phyloP scores from a whole-genome alignment of 2,888 invertebrate species.

The Lepidocyrtoides sp. region DNA sequence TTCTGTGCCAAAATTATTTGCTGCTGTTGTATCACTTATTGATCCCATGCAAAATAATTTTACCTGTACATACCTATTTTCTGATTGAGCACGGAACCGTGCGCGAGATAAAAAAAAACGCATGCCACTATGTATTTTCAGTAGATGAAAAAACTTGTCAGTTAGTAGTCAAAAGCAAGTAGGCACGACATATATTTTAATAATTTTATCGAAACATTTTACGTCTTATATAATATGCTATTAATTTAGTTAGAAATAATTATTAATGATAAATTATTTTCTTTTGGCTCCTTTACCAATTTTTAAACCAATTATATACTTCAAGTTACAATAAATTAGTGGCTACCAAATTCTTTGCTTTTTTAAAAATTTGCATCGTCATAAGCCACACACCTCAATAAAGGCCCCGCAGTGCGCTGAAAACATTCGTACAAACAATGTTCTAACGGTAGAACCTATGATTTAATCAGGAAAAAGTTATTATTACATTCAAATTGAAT shows the following conservation, averaged over 20 bases:
- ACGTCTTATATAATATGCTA: background rate
- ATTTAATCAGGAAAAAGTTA: constrained; percentile 28
- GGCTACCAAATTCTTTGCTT: background rate
- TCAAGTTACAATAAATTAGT: background rate
- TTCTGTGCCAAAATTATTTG: constrained; percentile 25
- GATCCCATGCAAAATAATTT: no score
- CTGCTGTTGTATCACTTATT: no score
- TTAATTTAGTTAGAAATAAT: background rate
- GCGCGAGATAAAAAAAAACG: background rate
- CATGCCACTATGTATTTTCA: no score
- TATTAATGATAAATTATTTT: background rate
- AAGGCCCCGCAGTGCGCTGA: background rate
- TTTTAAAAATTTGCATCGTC: background rate
- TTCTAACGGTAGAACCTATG: constrained; percentile 38
- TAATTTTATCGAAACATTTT: background rate
- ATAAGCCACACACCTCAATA: no score
- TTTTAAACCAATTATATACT: background rate
- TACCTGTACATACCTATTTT: no score
- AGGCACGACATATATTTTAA: no score
- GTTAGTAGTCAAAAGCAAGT: background rate
- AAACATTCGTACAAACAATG: background rate
- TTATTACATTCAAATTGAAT: constrained; percentile 21
- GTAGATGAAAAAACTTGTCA: background rate
- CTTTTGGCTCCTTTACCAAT: background rate
- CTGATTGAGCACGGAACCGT: no score